Evolutionary conservation across 64 coral and sea anemone species (phyloP), one percentile per base, ranked within the genome.

Genomic region (Stichodactyla helianthus): DNA sequence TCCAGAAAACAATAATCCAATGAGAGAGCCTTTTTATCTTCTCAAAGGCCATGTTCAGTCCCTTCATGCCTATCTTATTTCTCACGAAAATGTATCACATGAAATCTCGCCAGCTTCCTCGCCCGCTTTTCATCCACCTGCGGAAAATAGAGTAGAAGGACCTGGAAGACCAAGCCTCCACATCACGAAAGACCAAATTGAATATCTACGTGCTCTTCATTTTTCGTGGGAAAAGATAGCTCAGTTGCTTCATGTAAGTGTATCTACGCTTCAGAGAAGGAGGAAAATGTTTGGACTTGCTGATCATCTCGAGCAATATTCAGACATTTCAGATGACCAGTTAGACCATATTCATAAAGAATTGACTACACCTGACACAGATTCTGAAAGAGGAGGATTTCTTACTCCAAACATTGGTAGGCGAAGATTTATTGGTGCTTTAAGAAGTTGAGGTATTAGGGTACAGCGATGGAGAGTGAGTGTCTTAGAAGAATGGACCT

Each of bases 211-310:
- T 52, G 90, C 88, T 18, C 91, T 97, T 55, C 90, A 53, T 70
- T 97, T 97, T 87, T 88, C 91, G 28, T 93, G 94, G 84, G 60
- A 89, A 62, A 89, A 90, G 90, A 93, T 97, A 51, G 87, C 89
- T 62, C 52, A 82, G 18, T 54, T 89, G 28, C 88, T 89, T 84
- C 80, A 89, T 63, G 80, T 83, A 63, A 89, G 88, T 55, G 79
- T 95, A 50, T 89, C 93, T 22, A 95, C 89, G 4, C 71, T 92
- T 89, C 89, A 91, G 52, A 79, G 93, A 86, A 56, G 89, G 54
- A 83, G 89, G 1, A 83, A 76, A 53, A 77, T 85, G 54, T 92
- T 89, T 89, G 82, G 93, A 82, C 26, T 95, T 13, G 65, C 53
- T 89, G 82, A 92, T 89, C 22, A 89, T 23, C 28, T 83, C 4